Base-by-base conservation (phyloP, 2,113 vertebrate genomes). In the Tylochromis polylepis region DNA sequence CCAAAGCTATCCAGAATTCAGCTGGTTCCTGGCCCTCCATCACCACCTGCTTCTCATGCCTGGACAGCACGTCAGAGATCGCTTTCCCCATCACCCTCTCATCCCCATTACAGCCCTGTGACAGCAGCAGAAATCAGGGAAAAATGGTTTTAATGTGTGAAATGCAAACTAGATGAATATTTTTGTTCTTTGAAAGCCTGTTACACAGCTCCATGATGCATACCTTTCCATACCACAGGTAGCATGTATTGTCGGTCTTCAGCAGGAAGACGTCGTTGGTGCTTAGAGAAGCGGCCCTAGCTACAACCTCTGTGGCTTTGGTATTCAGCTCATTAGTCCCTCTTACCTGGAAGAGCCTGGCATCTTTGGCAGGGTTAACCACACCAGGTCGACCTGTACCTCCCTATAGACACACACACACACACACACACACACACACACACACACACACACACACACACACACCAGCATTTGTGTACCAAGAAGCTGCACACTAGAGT, bases 151-250 rank as follows among this genome's bases (percentile, higher is more conserved):
- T 41, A 27, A 67, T 38, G 34, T 67, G 34, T 3, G 29, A 27
- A 34, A 77, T 77, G 3, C 14, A 59, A 43, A 59, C 14, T 80
- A 34, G 65, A 11, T 18, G n/a, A 70, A 27, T 20, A 53, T 79
- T 81, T 10, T 67, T 22, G 12, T 49, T 62, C 22, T 11, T 46
- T 11, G 2, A 81, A n/a, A 12, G 60, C 81, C 27, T 80, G 57
- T 14, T 34, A 31, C 56, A 2, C 56, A 78, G 36, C n/a, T 20
- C 15, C 6, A 24, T 7, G 49, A 3, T n/a, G 4, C 91, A 58
- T 89, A 97, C 97, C 97, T 98, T 98, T 70, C 98, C 98, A 1
- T 97, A 98, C 98, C 98, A 98, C 95, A 98, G 93, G 94, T 96
- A 97, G 85, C 96, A 96, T 2, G 94, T 72, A 2, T 92, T 92